Evolutionary conservation across 1,140 invertebrate genomes (phyloP), one percentile per base, ranked within the genome.

Genomic region (Polypedilum vanderplanki): DNA sequence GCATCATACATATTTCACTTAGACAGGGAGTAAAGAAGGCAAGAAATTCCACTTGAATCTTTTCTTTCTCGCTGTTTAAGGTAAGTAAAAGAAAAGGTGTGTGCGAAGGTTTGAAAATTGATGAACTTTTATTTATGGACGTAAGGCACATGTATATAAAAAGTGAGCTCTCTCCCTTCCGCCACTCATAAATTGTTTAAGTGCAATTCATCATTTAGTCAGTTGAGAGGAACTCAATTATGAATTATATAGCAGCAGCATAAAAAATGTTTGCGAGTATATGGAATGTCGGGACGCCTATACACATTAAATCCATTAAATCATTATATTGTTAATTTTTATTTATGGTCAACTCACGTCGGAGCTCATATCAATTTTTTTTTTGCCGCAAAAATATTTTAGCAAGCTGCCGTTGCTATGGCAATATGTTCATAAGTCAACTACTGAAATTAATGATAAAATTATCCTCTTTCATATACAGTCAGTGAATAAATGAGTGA

Each of bases 251-350:
- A 70, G 17, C 15, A 70, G 18, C 17, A 20, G 20, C 18, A 5
- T 20, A 18, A 20, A 18, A 70, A 70, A 8, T 18, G 17, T 17
- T n/a, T 18, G 64, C 17, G 17, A 65, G 17, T 65, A 17, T 20
- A 4, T 10, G 9, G 17, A 22, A 18, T 70, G 65, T 70, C 7
- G 4, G 65, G 12, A n/a, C 12, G 12, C 46, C 12, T 57, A n/a
- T 70, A 70, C 65, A 70, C 65, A 70, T 70, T 70, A 70, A 70
- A 70, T 70, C 65, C 65, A 70, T 70, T 70, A 70, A 70, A 70
- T 22, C 65, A 70, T 70, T 70, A 57, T 57, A 70, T 70, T 70
- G 65, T 70, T 70, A 70, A 70, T 70, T 70, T 70, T 70, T 70
- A 70, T 70, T 70, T 70, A 70, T 70, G 17, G 65, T 22, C 65